Conservation (phyloP, 2,888 invertebrate genomes). For the Idaea aversata region DNA sequence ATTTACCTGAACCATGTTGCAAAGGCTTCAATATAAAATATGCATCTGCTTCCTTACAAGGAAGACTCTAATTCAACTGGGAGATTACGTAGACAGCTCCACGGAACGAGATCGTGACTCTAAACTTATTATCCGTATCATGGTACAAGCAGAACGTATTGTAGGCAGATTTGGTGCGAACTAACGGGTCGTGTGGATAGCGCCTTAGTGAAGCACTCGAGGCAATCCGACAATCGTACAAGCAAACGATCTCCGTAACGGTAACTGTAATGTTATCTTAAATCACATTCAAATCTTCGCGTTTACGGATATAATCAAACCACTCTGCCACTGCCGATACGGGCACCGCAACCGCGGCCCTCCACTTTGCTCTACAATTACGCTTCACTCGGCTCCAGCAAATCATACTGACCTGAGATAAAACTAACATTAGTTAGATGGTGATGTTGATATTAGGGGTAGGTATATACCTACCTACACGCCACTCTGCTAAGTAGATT, state of each 20-base stretch:
- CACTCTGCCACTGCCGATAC: constrained; percentile 14
- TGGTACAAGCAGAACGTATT: constrained; percentile 64
- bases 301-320: constrained; percentile 30
- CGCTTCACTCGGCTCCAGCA: not conserved
- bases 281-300: constrained; percentile 58
- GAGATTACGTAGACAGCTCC: constrained; percentile 68
- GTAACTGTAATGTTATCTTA: constrained; percentile 66
- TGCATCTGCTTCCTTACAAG: constrained; percentile 57
- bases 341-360: not conserved
- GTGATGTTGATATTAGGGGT: not conserved
- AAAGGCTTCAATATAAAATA: constrained; percentile 33
- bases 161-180: constrained; percentile 76
- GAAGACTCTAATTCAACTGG: constrained; percentile 63
- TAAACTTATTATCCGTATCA: constrained; percentile 74
- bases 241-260: constrained; percentile 65
- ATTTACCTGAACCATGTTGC: constrained; percentile 3
- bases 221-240: constrained; percentile 54
- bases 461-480: too few species aligned
- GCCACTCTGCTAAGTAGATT: not conserved
- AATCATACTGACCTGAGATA: not conserved
- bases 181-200: constrained; percentile 59
- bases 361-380: not conserved
- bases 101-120: constrained; percentile 70
- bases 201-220: constrained; percentile 39
- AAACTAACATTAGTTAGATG: not conserved